Percentiles rank a stretch among this genome's conserved stretches.
These are phyloP conservation scores for Crotophaga sulcirostris DNA, from an alignment of 2,113 vertebrate genomes.

Conservation along the genomic window DNA sequence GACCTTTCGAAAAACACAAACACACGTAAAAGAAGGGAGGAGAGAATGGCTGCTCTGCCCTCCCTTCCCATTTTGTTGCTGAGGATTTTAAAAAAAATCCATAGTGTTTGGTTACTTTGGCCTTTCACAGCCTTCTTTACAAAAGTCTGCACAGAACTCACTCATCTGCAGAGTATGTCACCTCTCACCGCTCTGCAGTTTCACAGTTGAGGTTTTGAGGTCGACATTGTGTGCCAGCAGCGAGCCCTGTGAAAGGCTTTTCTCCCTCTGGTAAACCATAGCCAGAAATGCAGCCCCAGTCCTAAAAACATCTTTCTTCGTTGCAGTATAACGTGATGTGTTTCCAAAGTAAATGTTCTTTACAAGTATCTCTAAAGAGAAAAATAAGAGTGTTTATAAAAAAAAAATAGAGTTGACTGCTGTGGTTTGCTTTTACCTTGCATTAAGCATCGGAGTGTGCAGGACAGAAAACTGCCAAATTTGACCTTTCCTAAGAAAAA, in stretches of 20 bases:
- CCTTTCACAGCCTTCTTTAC: neutral
- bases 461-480: slow-evolving; percentile 43
- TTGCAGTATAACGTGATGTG: neutral
- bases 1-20: slow-evolving; percentile 5
- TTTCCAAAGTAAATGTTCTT: neutral
- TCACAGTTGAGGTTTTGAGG: slow-evolving; percentile 40
- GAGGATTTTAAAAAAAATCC: neutral
- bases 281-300: neutral
- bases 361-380: neutral
- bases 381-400: neutral
- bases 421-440: neutral
- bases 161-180: neutral
- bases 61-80: neutral
- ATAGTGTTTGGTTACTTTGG: neutral
- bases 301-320: neutral
- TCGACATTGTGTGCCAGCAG: neutral
- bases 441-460: neutral
- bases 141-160: neutral
- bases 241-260: neutral
- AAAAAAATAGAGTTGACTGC: too few relatives aligned
- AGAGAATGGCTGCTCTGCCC: neutral
- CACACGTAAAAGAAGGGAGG: neutral
- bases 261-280: neutral
- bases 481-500: slow-evolving; percentile 42
- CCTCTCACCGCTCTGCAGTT: neutral